phyloP scores from a whole-genome alignment of 2,113 vertebrate genomes.

The Limanda limanda region DNA sequence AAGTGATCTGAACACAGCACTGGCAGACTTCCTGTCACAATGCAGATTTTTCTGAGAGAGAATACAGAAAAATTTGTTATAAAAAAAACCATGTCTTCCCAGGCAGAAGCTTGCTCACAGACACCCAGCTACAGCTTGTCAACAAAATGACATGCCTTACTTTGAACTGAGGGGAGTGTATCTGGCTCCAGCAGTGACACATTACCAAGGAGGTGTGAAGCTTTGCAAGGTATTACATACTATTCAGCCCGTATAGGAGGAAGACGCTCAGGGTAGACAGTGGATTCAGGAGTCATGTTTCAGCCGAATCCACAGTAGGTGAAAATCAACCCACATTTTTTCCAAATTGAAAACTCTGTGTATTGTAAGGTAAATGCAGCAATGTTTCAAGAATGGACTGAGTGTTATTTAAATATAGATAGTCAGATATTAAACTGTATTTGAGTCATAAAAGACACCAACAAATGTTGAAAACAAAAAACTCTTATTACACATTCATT shows the following conservation, averaged over 20 bases:
- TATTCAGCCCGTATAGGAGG: slow-evolving; percentile 14
- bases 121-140: slow-evolving; percentile 58
- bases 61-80: slow-evolving; percentile 11
- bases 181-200: slow-evolving; percentile 60
- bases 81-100: slow-evolving; percentile 25
- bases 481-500: not conserved
- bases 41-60: slow-evolving; percentile 27
- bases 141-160: slow-evolving; percentile 68
- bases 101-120: slow-evolving; percentile 34
- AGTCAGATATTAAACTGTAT: too few species aligned
- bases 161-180: slow-evolving; percentile 61
- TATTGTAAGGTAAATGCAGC: too few species aligned
- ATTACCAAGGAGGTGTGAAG: slow-evolving; percentile 50
- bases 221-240: slow-evolving; percentile 38
- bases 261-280: slow-evolving; percentile 18
- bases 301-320: not conserved
- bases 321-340: not conserved
- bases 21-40: slow-evolving; percentile 33
- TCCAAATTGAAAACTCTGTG: too few species aligned
- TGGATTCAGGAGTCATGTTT: slow-evolving; percentile 20
- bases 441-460: too few species aligned
- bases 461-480: too few species aligned
- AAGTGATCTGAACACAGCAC: slow-evolving; percentile 31
- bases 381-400: too few species aligned
- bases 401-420: too few species aligned